These are phyloP conservation scores for Orthosia cruda DNA, from an alignment of 2,888 invertebrate genomes.

Conservation along the genomic window DNA sequence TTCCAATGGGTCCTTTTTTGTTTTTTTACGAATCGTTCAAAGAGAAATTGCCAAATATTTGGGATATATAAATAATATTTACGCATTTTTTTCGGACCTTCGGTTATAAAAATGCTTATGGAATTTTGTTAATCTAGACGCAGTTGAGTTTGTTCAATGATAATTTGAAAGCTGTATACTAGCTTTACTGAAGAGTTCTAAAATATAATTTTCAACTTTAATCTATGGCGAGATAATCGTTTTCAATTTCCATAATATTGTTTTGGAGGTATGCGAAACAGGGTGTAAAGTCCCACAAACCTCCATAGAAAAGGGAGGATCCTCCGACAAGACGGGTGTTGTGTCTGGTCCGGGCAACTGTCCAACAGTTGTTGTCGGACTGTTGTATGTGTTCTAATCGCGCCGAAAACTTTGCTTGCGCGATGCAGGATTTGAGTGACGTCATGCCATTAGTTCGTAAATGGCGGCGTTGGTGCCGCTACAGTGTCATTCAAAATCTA, in stretches of 20 bases:
- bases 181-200: constrained; percentile 12
- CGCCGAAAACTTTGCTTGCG: too few relatives aligned
- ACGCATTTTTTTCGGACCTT: neutral
- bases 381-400: too few relatives aligned
- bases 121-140: constrained; percentile 19
- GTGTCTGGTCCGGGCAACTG: too few relatives aligned
- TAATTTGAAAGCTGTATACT: constrained; percentile 22
- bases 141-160: neutral
- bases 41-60: constrained; percentile 10
- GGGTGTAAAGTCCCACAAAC: too few relatives aligned
- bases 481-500: too few relatives aligned
- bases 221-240: neutral
- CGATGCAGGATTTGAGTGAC: too few relatives aligned
- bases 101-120: constrained; percentile 10
- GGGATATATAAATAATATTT: constrained; percentile 25
- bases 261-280: too few relatives aligned
- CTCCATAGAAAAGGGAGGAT: too few relatives aligned
- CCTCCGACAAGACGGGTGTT: too few relatives aligned
- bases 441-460: too few relatives aligned
- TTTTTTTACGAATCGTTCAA: constrained; percentile 7
- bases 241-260: neutral
- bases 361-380: too few relatives aligned
- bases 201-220: neutral
- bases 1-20: neutral
- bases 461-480: too few relatives aligned